These are phyloP conservation scores for Drosophila willistoni DNA, from an alignment of 1,140 invertebrate species.

Conservation along the genomic window DNA sequence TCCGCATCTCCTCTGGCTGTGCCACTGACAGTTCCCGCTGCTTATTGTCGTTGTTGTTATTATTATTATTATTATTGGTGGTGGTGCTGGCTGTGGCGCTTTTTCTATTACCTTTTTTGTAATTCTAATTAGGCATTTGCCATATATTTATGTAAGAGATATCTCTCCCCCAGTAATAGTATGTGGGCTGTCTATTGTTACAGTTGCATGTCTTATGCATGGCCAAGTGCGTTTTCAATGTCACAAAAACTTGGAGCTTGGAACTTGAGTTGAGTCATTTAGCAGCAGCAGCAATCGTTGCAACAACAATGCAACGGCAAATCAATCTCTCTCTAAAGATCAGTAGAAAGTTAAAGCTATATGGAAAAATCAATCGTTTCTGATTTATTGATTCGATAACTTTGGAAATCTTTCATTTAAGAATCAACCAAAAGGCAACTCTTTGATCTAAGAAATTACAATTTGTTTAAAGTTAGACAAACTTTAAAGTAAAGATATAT, in stretches of 20 bases:
- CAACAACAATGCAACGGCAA: too few relatives aligned
- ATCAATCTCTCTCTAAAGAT: too few relatives aligned
- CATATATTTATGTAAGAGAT: slow-evolving; percentile 69
- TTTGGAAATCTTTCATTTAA: too few relatives aligned
- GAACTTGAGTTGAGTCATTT: slow-evolving; percentile 24
- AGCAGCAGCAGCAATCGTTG: not conserved
- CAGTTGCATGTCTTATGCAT: slow-evolving; percentile 47
- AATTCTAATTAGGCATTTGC: slow-evolving; percentile 72
- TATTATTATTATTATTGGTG: slow-evolving; percentile 43
- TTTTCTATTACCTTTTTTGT: slow-evolving; percentile 77
- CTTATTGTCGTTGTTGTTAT: slow-evolving; percentile 36
- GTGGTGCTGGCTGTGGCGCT: slow-evolving; percentile 72
- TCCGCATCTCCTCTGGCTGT: slow-evolving; percentile 42
- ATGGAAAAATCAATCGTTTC: too few relatives aligned
- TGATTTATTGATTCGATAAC: too few relatives aligned
- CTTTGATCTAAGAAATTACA: too few relatives aligned
- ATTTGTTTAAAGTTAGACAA: not conserved
- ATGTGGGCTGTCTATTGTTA: slow-evolving; percentile 41
- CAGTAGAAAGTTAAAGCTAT: too few relatives aligned
- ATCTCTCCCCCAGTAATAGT: not conserved
- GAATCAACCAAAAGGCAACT: too few relatives aligned
- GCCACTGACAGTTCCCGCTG: slow-evolving; percentile 56
- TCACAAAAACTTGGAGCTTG: slow-evolving; percentile 12
- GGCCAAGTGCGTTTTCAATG: slow-evolving; percentile 43
- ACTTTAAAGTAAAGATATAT: not conserved